A percentile compares a stretch with the other conserved stretches of the same genome.
These are phyloP conservation scores for Syngnathus scovelli DNA, from an alignment of 2,113 vertebrate genomes.

Conservation along the genomic window DNA sequence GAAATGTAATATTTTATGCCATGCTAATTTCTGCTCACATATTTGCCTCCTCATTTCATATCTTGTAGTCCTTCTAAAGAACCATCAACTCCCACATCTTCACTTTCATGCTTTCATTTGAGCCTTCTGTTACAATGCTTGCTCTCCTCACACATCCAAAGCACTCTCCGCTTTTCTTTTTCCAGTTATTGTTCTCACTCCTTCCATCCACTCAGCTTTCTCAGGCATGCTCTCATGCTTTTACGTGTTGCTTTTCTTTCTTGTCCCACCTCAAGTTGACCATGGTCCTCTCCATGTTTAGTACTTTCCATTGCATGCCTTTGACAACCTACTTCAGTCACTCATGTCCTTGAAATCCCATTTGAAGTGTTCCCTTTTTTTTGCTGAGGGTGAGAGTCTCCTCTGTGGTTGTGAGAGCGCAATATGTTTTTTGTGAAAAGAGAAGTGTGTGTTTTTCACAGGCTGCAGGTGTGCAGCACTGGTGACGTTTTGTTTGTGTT, in stretches of 20 bases:
- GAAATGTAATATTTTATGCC: background rate
- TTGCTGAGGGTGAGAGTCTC: constrained; percentile 31
- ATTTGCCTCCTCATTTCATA: constrained; percentile 40
- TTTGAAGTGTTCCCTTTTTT: constrained; percentile 46
- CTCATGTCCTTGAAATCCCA: constrained; percentile 34
- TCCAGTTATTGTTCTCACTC: constrained; percentile 20
- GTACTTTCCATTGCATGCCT: constrained; percentile 36
- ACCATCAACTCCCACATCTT: constrained; percentile 39
- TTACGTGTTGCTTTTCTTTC: constrained; percentile 32
- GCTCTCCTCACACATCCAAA: constrained; percentile 48
- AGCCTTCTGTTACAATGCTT: constrained; percentile 28
- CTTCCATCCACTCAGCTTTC: constrained; percentile 30
- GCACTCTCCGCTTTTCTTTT: constrained; percentile 28
- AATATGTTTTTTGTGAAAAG: constrained; percentile 16
- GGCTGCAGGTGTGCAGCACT: constrained; percentile 46
- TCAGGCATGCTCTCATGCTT: constrained; percentile 26
- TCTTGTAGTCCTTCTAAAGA: constrained; percentile 20
- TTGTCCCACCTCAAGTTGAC: constrained; percentile 35
- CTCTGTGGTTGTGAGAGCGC: constrained; percentile 13
- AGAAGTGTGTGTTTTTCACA: constrained; percentile 41
- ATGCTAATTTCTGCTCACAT: constrained; percentile 23
- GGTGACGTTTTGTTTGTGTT: constrained; percentile 19
- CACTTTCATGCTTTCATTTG: constrained; percentile 13
- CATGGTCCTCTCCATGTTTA: constrained; percentile 33
- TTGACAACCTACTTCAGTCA: constrained; percentile 43